phyloP scores from a whole-genome alignment of 2,888 invertebrate species.

The Linnaemya tessellans region DNA sequence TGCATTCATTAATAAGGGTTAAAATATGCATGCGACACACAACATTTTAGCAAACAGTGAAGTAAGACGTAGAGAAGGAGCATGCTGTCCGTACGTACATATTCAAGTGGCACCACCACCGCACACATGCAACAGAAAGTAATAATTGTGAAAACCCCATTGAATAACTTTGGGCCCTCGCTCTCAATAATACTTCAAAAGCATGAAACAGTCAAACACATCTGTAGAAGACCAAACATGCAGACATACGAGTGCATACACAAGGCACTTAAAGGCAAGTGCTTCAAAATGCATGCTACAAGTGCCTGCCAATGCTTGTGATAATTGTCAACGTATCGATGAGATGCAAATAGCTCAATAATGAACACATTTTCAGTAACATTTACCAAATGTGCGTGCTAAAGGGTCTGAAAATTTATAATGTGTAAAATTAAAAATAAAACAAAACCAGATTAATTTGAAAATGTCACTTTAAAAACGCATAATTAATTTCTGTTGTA shows the following conservation, averaged over 20 bases:
- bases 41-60: background rate
- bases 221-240: background rate
- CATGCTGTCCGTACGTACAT: no score
- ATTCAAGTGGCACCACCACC: slow-evolving; percentile 36
- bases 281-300: slow-evolving; percentile 67
- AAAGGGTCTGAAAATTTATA: slow-evolving; percentile 56
- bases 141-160: slow-evolving; percentile 37
- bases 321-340: slow-evolving; percentile 65
- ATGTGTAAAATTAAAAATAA: slow-evolving; percentile 9
- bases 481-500: slow-evolving; percentile 4
- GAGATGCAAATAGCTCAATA: slow-evolving; percentile 37
- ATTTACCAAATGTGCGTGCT: slow-evolving; percentile 68
- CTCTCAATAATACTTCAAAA: slow-evolving; percentile 48
- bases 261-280: slow-evolving; percentile 22
- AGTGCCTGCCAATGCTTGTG: slow-evolving; percentile 67
- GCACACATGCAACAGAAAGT: slow-evolving; percentile 27
- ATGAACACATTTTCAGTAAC: slow-evolving; percentile 36
- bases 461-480: background rate
- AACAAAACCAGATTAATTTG: background rate
- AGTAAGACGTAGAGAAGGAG: background rate
- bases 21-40: slow-evolving; percentile 34
- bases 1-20: slow-evolving; percentile 53
- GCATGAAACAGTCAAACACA: slow-evolving; percentile 41
- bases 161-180: slow-evolving; percentile 23
- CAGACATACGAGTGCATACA: background rate